Conservation (phyloP, 2,113 vertebrate species). For the Odocoileus hemionus region DNA sequence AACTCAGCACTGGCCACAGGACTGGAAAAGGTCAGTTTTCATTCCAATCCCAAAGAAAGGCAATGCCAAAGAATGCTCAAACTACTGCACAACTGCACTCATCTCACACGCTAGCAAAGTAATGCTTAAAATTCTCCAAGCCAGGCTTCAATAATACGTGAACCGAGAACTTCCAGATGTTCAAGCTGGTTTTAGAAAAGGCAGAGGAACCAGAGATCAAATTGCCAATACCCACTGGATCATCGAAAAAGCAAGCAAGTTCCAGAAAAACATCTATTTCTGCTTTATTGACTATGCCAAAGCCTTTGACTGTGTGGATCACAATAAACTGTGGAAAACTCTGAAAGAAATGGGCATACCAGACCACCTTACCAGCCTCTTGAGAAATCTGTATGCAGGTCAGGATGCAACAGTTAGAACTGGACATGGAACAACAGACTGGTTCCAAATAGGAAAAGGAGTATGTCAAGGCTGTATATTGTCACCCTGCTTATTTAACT, state of each 20-base stretch:
- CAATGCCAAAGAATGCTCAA: neutral
- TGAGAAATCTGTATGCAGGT: neutral
- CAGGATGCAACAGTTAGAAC: neutral
- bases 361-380: neutral
- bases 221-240: neutral
- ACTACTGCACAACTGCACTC: neutral
- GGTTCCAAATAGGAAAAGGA: neutral
- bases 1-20: neutral
- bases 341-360: neutral
- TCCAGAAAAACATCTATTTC: neutral
- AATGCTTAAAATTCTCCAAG: neutral
- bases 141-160: neutral
- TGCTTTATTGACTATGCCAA: neutral
- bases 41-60: neutral
- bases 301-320: neutral
- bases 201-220: neutral
- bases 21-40: neutral
- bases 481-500: neutral
- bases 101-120: neutral
- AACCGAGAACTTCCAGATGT: fast-evolving
- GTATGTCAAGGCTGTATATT: neutral
- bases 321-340: neutral
- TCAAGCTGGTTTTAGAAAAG: neutral
- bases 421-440: neutral
- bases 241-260: neutral